Evolutionary conservation across 2,113 vertebrate genomes (phyloP), one percentile per base, ranked within the genome.

Genomic region (Melospiza georgiana): DNA sequence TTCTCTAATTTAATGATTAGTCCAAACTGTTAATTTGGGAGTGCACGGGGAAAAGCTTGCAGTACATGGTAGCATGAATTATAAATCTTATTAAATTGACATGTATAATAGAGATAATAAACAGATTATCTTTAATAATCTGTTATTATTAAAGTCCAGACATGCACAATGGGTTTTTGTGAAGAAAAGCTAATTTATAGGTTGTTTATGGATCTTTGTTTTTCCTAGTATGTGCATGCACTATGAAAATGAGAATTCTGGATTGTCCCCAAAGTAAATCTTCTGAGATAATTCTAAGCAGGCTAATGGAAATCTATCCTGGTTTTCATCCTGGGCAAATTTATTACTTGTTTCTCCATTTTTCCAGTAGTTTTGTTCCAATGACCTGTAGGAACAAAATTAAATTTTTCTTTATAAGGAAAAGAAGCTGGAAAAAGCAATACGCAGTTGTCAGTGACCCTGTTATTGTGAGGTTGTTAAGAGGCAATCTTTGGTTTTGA

Each of bases 151-250:
- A 15, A 41, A 41, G 41, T 15, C 41, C 41, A 41, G 15, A 14
- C 41, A 41, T 49, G 3, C 3, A 7, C 30, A 41, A 69, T 37
- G 12, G 1, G 3, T 18, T 94, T 80, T 61, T 74, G n/a, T 28
- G 31, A 78, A 80, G 33, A 19, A 72, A 44, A 74, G 24, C 23
- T 54, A 25, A 12, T 84, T 83, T n/a, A 10, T 55, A 24, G 8
- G 1, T 68, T 37, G 16, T 43, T n/a, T 54, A 52, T 55, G 23
- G 12, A 24, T 80, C 21, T 69, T 52, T 19, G 1, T 6, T 74
- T 83, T 68, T 41, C 19, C 18, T 52, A 22, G 10, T 5, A 54
- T 0, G 1, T 12, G 5, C 43, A 39, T 39, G 5, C 8, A 5
- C 4, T 41, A 5, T 16, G 52, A 52, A 74, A 88, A 48, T 48